Base-by-base conservation (phyloP, 2,888 invertebrate species). In the Xestia xanthographa region DNA sequence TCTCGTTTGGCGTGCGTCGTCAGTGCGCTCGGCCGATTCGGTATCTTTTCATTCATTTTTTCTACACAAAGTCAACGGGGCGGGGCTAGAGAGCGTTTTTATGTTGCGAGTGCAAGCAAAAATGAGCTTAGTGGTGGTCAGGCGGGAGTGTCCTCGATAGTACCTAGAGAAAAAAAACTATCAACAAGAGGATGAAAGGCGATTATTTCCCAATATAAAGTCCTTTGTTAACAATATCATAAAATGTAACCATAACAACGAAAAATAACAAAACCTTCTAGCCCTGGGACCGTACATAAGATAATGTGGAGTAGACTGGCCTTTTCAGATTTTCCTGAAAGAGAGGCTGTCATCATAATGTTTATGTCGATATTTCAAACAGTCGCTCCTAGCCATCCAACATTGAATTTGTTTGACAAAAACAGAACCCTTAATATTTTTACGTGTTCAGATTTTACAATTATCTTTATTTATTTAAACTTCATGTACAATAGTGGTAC, bases 361-460 rank as follows among this genome's bases (percentile, higher is more conserved):
- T 60, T 45, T 72, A 60, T 63, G 43, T 62, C 45, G 75, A 72
- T 74, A 26, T 14, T 56, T 56, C 11, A 79, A 71, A 56, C 72
- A 76, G 74, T 56, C 48, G 17, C 60, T 72, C 67, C 56, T 70
- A 82, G 82, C 73, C 66, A 77, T 85, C 65, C 72, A 72, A 85
- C 79, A 87, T 84, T 84, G 83, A 86, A 86, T 88, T 87, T 84
- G 71, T 77, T 80, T 75, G 72, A 80, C 68, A 86, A 86, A 86
- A 89, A 85, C 62, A 77, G 66, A 72, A 68, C 68, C 66, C 77
- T 43, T 83, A 63, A 82, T 82, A 87, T 84, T 85, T 83, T 72
- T 77, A 85, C 81, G 79, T 78, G 81, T 81, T 77, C 69, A 82
- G 71, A 53, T 66, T 79, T 80, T 67, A 74, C 26, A 62, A 66